A percentile compares a stretch with the other conserved stretches of the same genome.
Conservation (phyloP, 2,888 invertebrate genomes). For the Diabrotica balteata region DNA sequence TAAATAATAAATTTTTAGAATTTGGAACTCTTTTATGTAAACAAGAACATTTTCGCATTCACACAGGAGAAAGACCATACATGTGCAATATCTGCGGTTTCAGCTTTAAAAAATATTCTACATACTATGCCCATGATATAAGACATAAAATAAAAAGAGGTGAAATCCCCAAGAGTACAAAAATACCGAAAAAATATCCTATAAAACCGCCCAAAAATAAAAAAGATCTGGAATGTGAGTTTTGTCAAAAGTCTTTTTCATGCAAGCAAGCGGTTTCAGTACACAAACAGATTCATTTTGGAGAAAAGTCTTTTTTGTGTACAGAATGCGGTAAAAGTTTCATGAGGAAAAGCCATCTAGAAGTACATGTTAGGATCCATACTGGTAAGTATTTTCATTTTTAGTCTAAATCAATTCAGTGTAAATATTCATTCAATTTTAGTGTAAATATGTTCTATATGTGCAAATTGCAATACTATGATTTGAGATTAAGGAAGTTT, state of each 20-base stretch:
- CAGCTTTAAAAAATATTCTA: slow-evolving; percentile 37
- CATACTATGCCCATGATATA: slow-evolving; percentile 33
- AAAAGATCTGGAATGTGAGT: slow-evolving; percentile 26
- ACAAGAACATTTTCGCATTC: slow-evolving; percentile 34
- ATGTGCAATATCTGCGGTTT: slow-evolving; percentile 34
- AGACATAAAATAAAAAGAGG: slow-evolving; percentile 38
- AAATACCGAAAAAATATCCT: slow-evolving; percentile 27
- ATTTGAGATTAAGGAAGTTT: too few species aligned
- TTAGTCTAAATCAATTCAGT: too few species aligned
- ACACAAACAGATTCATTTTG: slow-evolving; percentile 35
- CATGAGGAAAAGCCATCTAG: slow-evolving; percentile 34
- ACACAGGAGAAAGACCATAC: slow-evolving; percentile 37
- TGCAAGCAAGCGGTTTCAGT: slow-evolving; percentile 31
- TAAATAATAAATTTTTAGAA: slow-evolving; percentile 23
- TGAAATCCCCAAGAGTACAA: slow-evolving; percentile 30
- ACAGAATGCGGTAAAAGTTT: slow-evolving; percentile 37
- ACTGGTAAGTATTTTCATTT: slow-evolving; percentile 21
- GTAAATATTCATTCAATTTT: too few species aligned
- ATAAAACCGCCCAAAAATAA: slow-evolving; percentile 27
- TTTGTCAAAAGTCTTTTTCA: slow-evolving; percentile 34
- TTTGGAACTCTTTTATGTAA: slow-evolving; percentile 35
- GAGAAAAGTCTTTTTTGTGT: slow-evolving; percentile 36
- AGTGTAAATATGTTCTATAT: too few species aligned
- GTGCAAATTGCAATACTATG: too few species aligned
- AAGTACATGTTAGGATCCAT: slow-evolving; percentile 36